Conservation (phyloP, 2,113 vertebrate genomes). For the Neodon shergylaensis region DNA sequence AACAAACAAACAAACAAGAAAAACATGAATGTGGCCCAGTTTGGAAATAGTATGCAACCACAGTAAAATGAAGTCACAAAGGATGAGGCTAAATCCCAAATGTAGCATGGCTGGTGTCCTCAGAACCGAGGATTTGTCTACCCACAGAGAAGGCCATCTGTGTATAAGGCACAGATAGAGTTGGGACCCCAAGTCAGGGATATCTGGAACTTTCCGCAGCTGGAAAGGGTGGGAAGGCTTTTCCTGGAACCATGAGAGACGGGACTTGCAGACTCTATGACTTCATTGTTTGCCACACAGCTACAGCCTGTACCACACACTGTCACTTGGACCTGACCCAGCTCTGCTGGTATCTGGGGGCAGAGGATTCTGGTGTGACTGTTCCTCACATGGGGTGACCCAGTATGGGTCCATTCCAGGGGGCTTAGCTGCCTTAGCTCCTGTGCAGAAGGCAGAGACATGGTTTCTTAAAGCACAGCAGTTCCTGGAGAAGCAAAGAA, state of each 20-base stretch:
- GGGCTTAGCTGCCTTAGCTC: not conserved
- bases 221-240: not conserved
- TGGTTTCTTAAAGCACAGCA: not conserved
- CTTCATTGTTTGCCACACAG: not conserved
- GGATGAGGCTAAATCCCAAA: not conserved
- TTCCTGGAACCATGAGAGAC: too few species aligned
- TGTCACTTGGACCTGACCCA: not conserved
- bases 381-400: not conserved
- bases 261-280: not conserved
- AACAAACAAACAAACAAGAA: accelerated
- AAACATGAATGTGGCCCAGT: too few species aligned
- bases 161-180: not conserved
- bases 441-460: not conserved
- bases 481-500: not conserved
- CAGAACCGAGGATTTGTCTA: not conserved
- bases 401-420: not conserved
- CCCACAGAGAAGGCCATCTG: not conserved
- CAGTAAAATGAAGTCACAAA: not conserved
- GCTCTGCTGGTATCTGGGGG: not conserved
- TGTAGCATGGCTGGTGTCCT: not conserved
- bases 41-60: not conserved
- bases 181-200: not conserved
- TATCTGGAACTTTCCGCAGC: not conserved
- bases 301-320: not conserved
- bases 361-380: not conserved